These are phyloP conservation scores for Caenorhabditis sp. DNA, from an alignment of 2,888 invertebrate species.

Conservation along the genomic window DNA sequence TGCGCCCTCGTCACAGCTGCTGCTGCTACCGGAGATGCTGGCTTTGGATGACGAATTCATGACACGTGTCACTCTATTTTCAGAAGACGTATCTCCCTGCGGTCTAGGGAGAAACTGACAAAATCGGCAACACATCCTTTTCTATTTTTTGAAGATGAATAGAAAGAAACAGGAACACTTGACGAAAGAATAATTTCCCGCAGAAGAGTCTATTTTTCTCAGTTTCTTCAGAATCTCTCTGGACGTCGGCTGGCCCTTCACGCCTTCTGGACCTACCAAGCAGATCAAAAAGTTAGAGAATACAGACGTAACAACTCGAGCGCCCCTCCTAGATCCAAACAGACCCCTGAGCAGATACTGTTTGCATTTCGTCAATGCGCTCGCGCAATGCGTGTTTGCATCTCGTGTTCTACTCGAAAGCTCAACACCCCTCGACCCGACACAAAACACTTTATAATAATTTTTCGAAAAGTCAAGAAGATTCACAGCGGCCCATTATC, in stretches of 20 bases:
- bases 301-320: background rate
- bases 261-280: conserved; percentile 2
- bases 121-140: conserved; percentile 22
- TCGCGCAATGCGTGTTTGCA: conserved; percentile 56
- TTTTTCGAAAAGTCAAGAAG: conserved; percentile 24
- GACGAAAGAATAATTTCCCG: conserved; percentile 52
- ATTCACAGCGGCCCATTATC: too few species aligned
- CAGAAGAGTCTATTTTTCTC: conserved; percentile 3
- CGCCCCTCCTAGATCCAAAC: background rate
- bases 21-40: conserved; percentile 12
- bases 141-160: conserved; percentile 14
- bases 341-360: conserved; percentile 9
- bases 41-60: conserved; percentile 17
- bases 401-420: conserved; percentile 65
- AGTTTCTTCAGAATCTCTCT: conserved; percentile 11
- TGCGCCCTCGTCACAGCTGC: conserved; percentile 20
- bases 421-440: conserved; percentile 38
- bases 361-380: conserved; percentile 46
- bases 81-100: background rate
- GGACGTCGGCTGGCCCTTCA: conserved; percentile 6
- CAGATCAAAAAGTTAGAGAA: background rate
- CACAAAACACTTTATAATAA: conserved; percentile 52
- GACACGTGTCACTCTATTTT: conserved; percentile 42
- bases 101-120: background rate
- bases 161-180: conserved; percentile 56